Conservation (phyloP, 2,888 invertebrate species). For the Cosmia pyralina region DNA sequence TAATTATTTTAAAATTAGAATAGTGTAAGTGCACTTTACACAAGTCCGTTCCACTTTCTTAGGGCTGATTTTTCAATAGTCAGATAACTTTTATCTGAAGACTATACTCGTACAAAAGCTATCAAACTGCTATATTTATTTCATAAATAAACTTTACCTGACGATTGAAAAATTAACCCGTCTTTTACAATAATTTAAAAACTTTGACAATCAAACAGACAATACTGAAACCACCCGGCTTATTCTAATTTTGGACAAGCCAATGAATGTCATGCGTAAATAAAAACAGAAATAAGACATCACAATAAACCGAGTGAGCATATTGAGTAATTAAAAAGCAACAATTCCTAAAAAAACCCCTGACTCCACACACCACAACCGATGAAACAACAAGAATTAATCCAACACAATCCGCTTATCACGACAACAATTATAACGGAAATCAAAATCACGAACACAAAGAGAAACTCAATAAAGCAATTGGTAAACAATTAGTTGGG, state of each 20-base stretch:
- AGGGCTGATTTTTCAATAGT: too few species aligned
- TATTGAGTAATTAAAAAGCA: neutral
- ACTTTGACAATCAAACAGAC: neutral
- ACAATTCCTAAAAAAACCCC: neutral
- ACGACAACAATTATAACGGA: slow-evolving; percentile 46
- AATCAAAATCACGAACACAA: slow-evolving; percentile 54
- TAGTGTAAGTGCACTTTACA: too few species aligned
- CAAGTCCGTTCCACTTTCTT: too few species aligned
- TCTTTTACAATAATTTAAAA: too few species aligned
- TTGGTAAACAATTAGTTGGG: slow-evolving; percentile 62
- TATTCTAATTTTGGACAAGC: neutral
- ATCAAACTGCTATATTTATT: too few species aligned
- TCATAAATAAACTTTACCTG: too few species aligned
- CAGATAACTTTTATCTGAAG: too few species aligned
- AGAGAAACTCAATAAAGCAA: slow-evolving; percentile 56
- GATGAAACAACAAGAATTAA: slow-evolving; percentile 34
- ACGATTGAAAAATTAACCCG: too few species aligned
- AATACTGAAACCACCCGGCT: neutral
- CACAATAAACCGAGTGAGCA: neutral
- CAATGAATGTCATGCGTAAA: neutral
- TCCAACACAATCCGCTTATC: slow-evolving; percentile 49
- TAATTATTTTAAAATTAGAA: too few species aligned
- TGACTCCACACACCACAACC: neutral
- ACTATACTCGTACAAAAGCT: too few species aligned
- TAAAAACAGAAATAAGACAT: neutral